Conservation (phyloP, 2,113 vertebrate species). For the Megalops atlanticus region DNA sequence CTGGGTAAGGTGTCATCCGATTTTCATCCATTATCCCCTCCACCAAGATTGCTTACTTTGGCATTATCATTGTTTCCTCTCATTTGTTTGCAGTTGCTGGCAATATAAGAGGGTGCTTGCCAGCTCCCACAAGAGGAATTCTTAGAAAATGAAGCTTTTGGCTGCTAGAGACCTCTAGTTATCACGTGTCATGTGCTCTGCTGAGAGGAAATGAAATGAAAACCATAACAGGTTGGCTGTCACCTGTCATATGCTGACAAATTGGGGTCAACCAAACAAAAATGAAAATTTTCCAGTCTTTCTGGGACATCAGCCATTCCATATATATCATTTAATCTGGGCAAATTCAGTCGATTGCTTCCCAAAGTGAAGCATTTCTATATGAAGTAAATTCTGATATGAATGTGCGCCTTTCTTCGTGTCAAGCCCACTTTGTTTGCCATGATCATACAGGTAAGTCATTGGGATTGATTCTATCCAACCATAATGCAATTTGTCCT, state of each 20-base stretch:
- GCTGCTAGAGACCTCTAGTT: neutral
- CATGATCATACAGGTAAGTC: neutral
- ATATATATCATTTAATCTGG: neutral
- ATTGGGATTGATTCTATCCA: neutral
- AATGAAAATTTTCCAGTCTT: neutral
- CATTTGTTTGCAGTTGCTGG: too few relatives aligned
- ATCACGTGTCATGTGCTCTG: neutral
- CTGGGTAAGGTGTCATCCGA: too few relatives aligned
- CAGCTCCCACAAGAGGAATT: too few relatives aligned
- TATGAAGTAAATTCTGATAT: too few relatives aligned
- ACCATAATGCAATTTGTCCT: neutral
- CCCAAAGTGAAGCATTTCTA: too few relatives aligned
- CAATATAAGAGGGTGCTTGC: too few relatives aligned
- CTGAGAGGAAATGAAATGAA: neutral
- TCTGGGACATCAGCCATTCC: neutral
- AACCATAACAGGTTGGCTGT: neutral
- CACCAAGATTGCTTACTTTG: too few relatives aligned
- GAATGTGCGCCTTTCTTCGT: neutral
- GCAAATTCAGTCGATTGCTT: too few relatives aligned
- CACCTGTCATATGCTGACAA: neutral
- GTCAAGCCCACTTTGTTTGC: neutral
- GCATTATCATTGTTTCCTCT: too few relatives aligned
- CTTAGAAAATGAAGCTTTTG: neutral
- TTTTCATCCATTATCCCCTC: too few relatives aligned
- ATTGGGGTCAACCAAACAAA: neutral